Evolutionary conservation across 2,888 invertebrate genomes (phyloP), one percentile per base, ranked within the genome.

Genomic region (Morpho helenor): DNA sequence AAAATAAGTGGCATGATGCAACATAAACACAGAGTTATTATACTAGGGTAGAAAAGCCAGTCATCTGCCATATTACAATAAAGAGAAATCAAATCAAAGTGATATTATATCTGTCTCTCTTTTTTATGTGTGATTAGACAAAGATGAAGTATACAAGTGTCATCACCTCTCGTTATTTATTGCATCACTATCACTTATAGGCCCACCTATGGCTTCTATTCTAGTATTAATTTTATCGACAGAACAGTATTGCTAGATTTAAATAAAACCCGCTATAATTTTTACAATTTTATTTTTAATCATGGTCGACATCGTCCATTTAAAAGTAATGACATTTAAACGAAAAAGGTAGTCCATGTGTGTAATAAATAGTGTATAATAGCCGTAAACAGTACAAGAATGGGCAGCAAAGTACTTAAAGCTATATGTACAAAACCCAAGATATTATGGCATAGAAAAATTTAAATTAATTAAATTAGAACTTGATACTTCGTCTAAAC

Each of bases 271-370:
- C 7, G 67, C 70, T 74, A 68, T 74, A 73, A 72, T 74, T 80
- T 45, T 41, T 22, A 22, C 16, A 4, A 40, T 46, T 46, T 53
- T 79, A 74, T 76, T 79, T 78, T 74, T 66, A 66, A 71, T 70
- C 77, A 89, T 90, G 90, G 87, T 66, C 71, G 66, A 79, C 87
- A 69, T 91, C 85, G 89, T 91, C 91, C 91, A 91, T 86, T 84
- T 75, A 79, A 90, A 83, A 66, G 53, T 49, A 62, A 56, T 53
- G 54, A 58, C 59, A 66, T 82, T 91, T 87, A 82, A 84, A 90
- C 90, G 91, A 82, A 91, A 88, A 91, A 91, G 90, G 88, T 73
- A 70, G 64, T 75, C 87, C 91, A 91, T 91, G 72, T 54, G 59
- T 65, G 72, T 74, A 72, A 89, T 87, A 87, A 89, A 87, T 89